Conservation (phyloP, 1,140 invertebrate genomes). For the Magallana gigas region DNA sequence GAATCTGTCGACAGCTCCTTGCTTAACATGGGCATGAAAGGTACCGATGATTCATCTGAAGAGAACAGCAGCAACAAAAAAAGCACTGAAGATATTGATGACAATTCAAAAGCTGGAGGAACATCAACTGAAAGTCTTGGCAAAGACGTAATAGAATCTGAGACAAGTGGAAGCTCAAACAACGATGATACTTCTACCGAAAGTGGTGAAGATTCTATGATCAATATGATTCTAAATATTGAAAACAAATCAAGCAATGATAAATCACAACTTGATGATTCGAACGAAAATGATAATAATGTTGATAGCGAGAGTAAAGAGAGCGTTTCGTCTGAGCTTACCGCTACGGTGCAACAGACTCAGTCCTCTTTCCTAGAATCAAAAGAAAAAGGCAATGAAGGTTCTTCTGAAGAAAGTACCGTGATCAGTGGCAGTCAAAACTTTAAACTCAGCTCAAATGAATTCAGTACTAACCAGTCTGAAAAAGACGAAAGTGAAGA, state of each 20-base stretch:
- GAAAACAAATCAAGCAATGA: too few relatives aligned
- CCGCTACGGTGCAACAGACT: background rate
- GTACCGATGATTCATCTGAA: background rate
- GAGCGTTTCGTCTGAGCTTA: background rate
- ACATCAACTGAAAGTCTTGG: background rate
- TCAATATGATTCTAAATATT: background rate
- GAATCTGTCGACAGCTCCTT: too few relatives aligned
- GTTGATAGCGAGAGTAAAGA: background rate
- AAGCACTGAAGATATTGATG: background rate
- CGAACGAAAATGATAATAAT: too few relatives aligned
- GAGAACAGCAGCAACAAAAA: background rate
- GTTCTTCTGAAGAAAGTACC: background rate
- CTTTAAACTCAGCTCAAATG: background rate
- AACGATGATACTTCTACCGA: background rate
- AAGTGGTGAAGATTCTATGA: background rate
- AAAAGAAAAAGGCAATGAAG: background rate
- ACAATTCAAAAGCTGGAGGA: background rate
- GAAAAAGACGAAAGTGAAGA: too few relatives aligned
- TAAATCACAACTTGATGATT: too few relatives aligned
- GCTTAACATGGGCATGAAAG: background rate
- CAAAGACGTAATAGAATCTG: background rate
- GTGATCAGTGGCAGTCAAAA: background rate
- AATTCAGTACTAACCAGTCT: too few relatives aligned
- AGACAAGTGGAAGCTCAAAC: background rate
- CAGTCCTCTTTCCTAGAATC: background rate